Evolutionary conservation across 2,797 vertebrate species (phyloP).

Genomic region (Semaprochilodus insignis): DNA sequence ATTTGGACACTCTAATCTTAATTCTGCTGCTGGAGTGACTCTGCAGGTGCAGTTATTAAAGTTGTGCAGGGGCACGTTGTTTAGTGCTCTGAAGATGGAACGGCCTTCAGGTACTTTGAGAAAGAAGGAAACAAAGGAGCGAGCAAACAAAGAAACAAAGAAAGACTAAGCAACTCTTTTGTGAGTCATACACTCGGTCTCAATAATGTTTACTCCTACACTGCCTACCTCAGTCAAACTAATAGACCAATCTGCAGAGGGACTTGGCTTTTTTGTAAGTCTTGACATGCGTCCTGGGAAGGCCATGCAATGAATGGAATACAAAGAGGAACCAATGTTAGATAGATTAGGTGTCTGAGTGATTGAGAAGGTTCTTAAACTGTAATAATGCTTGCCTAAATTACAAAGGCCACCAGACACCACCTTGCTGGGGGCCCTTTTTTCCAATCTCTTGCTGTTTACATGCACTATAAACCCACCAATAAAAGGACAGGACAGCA

Average conservation of each 20-base stretch:
- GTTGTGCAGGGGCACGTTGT: not conserved
- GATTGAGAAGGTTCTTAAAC: constrained; percentile 65
- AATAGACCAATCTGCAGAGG: constrained; percentile 16
- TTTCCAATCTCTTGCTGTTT: constrained; percentile 38
- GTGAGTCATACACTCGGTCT: not conserved
- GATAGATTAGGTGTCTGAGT: constrained; percentile 58
- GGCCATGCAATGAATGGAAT: constrained; percentile 56
- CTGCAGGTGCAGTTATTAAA: not conserved
- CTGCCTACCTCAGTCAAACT: constrained; percentile 13
- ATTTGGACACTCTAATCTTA: not conserved
- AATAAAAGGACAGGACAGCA: constrained; percentile 24
- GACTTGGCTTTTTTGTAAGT: constrained; percentile 4
- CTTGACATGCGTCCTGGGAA: constrained; percentile 48
- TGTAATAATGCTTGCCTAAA: constrained; percentile 63
- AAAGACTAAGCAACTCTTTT: constrained; percentile 27
- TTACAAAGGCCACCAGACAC: constrained; percentile 58
- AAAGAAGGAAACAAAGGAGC: not conserved
- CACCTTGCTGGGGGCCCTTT: constrained; percentile 28
- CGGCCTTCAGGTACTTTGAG: not conserved
- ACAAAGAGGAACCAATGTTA: constrained; percentile 56
- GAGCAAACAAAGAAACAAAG: not conserved
- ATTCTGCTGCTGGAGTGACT: not conserved
- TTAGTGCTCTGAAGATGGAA: constrained; percentile 11
- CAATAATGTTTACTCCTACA: not conserved
- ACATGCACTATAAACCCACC: constrained; percentile 40